Base-by-base conservation (phyloP, 1,140 invertebrate species). In the Halesus radiatus region DNA sequence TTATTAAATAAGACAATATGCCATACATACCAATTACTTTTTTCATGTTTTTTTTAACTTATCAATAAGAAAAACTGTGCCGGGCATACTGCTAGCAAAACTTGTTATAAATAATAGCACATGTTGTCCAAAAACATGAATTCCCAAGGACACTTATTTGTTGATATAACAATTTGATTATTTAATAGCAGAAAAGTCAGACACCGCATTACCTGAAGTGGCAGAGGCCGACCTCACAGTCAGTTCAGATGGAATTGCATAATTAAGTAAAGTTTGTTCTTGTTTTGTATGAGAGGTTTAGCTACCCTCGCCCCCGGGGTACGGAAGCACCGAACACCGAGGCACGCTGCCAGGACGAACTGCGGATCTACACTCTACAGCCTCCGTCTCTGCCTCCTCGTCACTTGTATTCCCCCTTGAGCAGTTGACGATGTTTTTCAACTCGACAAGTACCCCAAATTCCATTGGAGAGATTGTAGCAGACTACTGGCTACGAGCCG, bases 241-340 rank as follows among this genome's bases (percentile, higher is more conserved):
- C 77, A 74, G 77, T 82, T 82, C 76, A 77, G 81, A 79, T 70
- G 74, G 74, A 76, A 82, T 82, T 82, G 79, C 81, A 82, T 82
- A 82, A 82, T 82, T 82, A 73, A 82, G 79, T 70, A 80, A 82
- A 82, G 81, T 82, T 82, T 79, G 78, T 72, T 76, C 81, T 78
- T 77, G 81, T 82, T 80, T 78, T 60, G 76, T 80, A 82, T 77
- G 79, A 79, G 78, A 80, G 54, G 56, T 18, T 73, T 75, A 18
- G n/a, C 26, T 54, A 66, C 26, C 58, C 58, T n/a, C 7, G 53
- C n/a, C 52, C 66, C 76, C 23, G 37, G 73, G 73, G 72, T 7
- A 50, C 7, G n/a, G 66, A 29, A 10, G 37, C 37, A 45, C 37
- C 32, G 32, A 6, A 6, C 32, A 6, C 68, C 50, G 53, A 53